Evolutionary conservation across 2,888 invertebrate species (phyloP).

Genomic region (Podotricha telesiphe): DNA sequence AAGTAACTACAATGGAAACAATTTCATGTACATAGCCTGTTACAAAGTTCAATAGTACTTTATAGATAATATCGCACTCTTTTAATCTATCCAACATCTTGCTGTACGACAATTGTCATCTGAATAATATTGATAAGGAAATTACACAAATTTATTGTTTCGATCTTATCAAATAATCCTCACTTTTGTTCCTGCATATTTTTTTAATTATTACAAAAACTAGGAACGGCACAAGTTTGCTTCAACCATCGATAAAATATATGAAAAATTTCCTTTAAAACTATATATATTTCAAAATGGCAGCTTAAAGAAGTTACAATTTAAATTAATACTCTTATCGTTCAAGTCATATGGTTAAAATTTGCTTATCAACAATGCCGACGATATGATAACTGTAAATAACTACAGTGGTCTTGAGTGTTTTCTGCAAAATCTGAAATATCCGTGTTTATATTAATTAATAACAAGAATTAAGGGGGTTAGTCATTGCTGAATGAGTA

Average conservation of each 20-base stretch:
- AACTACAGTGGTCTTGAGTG: not conserved
- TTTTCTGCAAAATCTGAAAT: not conserved
- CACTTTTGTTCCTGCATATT: slow-evolving; percentile 59
- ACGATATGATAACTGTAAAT: not conserved
- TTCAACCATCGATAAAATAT: slow-evolving; percentile 38
- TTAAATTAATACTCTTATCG: not conserved
- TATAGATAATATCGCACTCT: not conserved
- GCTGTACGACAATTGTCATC: not conserved
- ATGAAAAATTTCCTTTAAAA: slow-evolving; percentile 15
- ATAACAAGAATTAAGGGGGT: not conserved
- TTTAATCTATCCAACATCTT: not conserved
- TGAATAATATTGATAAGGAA: slow-evolving; percentile 10
- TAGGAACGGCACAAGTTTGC: not conserved
- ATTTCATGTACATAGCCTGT: not conserved
- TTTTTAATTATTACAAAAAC: slow-evolving; percentile 35
- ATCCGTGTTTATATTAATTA: not conserved
- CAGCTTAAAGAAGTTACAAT: not conserved
- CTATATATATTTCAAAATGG: slow-evolving; percentile 2
- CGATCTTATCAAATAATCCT: slow-evolving; percentile 57
- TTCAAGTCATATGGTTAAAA: not conserved
- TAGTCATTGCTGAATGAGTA: not conserved
- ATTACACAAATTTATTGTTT: slow-evolving; percentile 9
- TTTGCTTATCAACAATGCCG: not conserved
- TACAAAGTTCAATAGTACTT: slow-evolving; percentile 11
- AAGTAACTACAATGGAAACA: slow-evolving; percentile 6